Conservation (phyloP, 2,797 vertebrate species). For the Nannoperca australis region DNA sequence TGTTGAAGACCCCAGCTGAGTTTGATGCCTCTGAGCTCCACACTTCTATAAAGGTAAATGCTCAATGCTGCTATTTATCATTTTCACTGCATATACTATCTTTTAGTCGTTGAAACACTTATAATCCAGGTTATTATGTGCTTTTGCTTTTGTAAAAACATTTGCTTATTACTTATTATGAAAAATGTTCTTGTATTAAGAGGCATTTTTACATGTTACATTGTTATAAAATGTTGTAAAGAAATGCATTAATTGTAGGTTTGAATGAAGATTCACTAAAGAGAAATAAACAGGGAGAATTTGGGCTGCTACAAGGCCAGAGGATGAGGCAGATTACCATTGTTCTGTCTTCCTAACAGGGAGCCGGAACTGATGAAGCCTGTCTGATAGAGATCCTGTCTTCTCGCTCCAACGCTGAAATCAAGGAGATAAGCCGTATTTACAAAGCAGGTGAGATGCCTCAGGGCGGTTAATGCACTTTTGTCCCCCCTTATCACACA, state of each 20-base stretch:
- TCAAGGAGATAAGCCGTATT: constrained; percentile 89
- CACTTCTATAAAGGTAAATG: constrained; percentile 93
- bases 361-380: constrained; percentile 96
- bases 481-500: constrained; percentile 19
- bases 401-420: constrained; percentile 93
- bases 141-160: background rate
- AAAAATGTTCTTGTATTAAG: background rate
- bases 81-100: background rate
- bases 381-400: constrained; percentile 97
- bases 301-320: background rate
- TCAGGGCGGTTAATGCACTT: background rate
- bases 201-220: background rate
- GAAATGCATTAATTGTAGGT: background rate
- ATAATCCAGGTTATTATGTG: background rate
- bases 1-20: constrained; percentile 90
- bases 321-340: constrained; percentile 8
- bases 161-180: background rate
- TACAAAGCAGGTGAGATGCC: constrained; percentile 90
- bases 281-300: background rate
- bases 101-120: background rate
- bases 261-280: background rate
- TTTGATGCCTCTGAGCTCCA: constrained; percentile 91
- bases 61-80: background rate
- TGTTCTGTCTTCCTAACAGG: constrained; percentile 81
- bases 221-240: background rate